These are phyloP conservation scores for Toxonevra muliebris DNA, from an alignment of 2,888 invertebrate genomes.

Conservation along the genomic window DNA sequence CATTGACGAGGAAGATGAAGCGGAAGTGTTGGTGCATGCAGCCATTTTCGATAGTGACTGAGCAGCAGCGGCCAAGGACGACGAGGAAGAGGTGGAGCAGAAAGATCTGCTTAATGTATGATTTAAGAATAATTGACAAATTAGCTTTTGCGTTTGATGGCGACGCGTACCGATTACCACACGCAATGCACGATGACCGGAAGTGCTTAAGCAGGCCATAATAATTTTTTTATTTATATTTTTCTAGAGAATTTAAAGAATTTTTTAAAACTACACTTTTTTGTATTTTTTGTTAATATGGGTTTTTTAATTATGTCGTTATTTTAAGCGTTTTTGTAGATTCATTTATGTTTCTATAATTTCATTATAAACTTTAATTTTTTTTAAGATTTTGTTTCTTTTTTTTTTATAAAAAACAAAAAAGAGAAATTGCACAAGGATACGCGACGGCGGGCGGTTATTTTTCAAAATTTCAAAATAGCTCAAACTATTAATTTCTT, in stretches of 20 bases:
- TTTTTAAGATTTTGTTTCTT: not conserved
- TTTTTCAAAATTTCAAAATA: too few species aligned
- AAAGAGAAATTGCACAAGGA: not conserved
- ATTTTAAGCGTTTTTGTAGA: not conserved
- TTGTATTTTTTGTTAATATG: constrained; percentile 2
- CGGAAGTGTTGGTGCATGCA: not conserved
- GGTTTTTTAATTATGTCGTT: not conserved
- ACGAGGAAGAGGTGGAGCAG: constrained; percentile 29
- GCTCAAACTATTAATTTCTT: too few species aligned
- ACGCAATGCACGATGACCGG: constrained; percentile 55
- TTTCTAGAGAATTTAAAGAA: not conserved
- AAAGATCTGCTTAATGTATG: constrained; percentile 41
- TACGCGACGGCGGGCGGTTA: not conserved
- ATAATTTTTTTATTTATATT: not conserved
- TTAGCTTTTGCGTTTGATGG: constrained; percentile 55
- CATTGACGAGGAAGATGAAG: not conserved
- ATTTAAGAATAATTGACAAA: constrained; percentile 54
- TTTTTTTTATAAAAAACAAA: not conserved
- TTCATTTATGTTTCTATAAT: constrained; percentile 8
- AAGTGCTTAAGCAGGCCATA: constrained; percentile 63
- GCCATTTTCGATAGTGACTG: constrained; percentile 15
- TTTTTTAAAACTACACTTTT: constrained; percentile 10
- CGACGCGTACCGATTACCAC: constrained; percentile 54
- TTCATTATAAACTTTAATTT: not conserved
- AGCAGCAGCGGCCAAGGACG: constrained; percentile 23